Base-by-base conservation (phyloP, 53 echinoderm and acorn worm species). In the Arbacia lixula region DNA sequence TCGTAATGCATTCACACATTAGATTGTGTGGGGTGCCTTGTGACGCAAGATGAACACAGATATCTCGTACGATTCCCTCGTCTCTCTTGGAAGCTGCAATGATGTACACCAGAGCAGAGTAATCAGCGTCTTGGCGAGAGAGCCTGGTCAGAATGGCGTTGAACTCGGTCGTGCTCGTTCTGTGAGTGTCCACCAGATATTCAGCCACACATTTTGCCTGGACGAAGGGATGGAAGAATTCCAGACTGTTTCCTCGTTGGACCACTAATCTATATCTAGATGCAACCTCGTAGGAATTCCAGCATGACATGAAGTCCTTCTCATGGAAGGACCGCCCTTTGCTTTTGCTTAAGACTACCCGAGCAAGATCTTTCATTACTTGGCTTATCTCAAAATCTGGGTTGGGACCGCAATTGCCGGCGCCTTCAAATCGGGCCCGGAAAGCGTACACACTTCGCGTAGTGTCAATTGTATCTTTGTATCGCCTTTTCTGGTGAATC, bases 181-280 rank as follows among this genome's bases (percentile, higher is more conserved):
- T 21, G 28, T 60, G 60, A 3, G 30, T 27, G 9, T 60, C 30
- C 4, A 26, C 28, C 11, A 60, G 22, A 14, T 60, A 60, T 12
- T 27, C 60, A 19, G 60, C 60, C 30, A 60, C 60, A 60, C 60
- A 60, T 27, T 60, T 28, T 27, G 60, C 60, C 11, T 60, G 60
- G 30, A 60, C 30, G 28, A 60, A 28, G 6, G 60, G 60, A 25
- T 60, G 60, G 60, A 60, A 60, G 30, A 60, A 60, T 60, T 60
- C 60, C 9, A n/a, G 26, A 25, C 60, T 28, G 60, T 12, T n/a
- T 25, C 60, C 60, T 60, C 60, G 26, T 60, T 5, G 26, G 8
- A 26, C 60, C 16, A 60, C 27, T 4, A 60, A 27, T 0, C 60
- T 25, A 2, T 27, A 6, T 19, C 2, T 12, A 5, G 27, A 60